Evolutionary conservation across 2,888 invertebrate genomes (phyloP).

Genomic region (Tipula unca): DNA sequence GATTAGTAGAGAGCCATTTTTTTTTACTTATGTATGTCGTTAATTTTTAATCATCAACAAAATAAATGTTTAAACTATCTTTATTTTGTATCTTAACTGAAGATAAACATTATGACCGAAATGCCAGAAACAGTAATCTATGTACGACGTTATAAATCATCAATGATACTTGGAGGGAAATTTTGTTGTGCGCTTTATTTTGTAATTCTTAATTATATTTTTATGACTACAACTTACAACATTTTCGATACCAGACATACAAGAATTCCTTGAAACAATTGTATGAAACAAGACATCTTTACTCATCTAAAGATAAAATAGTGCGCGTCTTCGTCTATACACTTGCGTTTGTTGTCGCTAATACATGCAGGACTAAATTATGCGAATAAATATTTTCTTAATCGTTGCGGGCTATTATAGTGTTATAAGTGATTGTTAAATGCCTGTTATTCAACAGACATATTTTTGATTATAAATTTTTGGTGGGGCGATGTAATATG

Average conservation of each 20-base stretch:
- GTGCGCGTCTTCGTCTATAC: neutral
- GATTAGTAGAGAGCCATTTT: neutral
- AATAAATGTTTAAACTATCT: neutral
- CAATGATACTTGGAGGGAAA: neutral
- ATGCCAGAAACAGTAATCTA: neutral
- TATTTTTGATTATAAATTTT: too few species aligned
- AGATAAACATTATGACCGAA: neutral
- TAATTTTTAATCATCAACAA: neutral
- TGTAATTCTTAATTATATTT: neutral
- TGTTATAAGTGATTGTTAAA: too few species aligned
- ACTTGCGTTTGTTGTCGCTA: neutral
- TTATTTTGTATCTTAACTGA: neutral
- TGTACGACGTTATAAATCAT: neutral
- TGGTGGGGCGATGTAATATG: too few species aligned
- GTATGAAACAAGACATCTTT: neutral
- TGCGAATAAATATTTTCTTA: too few species aligned
- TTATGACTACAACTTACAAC: neutral
- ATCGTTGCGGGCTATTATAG: too few species aligned
- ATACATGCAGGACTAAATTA: too few species aligned
- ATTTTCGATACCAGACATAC: neutral
- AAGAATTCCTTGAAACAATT: neutral
- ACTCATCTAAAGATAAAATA: neutral
- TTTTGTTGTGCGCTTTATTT: neutral
- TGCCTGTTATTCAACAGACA: too few species aligned
- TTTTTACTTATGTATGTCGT: neutral